phyloP scores from a whole-genome alignment of 2,113 vertebrate genomes.

The Desmodus rotundus region DNA sequence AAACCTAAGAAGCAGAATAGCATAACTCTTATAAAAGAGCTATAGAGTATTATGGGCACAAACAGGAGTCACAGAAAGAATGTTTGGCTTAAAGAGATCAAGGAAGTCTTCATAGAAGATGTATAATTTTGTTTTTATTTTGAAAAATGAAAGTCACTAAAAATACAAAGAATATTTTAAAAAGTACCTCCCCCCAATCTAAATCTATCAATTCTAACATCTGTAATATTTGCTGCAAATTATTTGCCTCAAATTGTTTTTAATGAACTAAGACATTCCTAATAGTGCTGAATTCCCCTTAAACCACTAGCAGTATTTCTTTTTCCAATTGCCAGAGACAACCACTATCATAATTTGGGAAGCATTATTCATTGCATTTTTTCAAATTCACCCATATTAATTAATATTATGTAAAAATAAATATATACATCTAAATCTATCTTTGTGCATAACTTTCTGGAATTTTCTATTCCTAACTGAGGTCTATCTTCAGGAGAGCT shows the following conservation, averaged over 20 bases:
- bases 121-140: background rate
- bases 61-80: background rate
- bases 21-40: background rate
- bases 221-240: background rate
- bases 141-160: background rate
- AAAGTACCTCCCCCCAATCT: background rate
- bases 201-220: background rate
- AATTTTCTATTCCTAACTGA: background rate
- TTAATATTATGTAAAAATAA: background rate
- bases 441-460: background rate
- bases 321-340: background rate
- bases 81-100: background rate
- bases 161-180: background rate
- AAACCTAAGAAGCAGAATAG: background rate
- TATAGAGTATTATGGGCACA: background rate
- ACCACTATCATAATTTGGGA: background rate
- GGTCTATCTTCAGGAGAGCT: background rate
- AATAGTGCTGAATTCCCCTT: background rate
- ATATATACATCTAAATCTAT: background rate
- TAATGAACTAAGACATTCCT: background rate
- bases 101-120: background rate
- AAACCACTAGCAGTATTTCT: background rate
- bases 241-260: background rate
- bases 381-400: background rate
- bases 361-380: background rate